A percentile compares a stretch with the other conserved stretches of the same genome.
These are phyloP conservation scores for Aspidapion aeneum DNA, from an alignment of 2,888 invertebrate species.

Conservation along the genomic window DNA sequence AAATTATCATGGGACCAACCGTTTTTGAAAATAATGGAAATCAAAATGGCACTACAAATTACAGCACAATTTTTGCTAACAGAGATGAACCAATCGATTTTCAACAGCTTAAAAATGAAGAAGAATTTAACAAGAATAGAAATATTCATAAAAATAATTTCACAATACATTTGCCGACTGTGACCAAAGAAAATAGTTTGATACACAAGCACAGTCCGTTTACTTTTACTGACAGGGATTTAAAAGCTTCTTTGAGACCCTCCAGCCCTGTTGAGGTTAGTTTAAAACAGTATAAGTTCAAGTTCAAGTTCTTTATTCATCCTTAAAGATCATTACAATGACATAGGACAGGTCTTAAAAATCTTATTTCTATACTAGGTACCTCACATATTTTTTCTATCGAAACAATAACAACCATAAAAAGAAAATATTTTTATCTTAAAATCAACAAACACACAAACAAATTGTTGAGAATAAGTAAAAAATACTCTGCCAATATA, in stretches of 20 bases:
- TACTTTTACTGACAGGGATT: slow-evolving; percentile 47
- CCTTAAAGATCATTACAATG: no score
- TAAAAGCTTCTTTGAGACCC: slow-evolving; percentile 47
- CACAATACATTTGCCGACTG: slow-evolving; percentile 46
- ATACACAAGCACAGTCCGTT: slow-evolving; percentile 48
- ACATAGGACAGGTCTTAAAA: no score
- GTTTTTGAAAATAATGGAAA: slow-evolving; percentile 21
- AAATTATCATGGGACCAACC: slow-evolving; percentile 40
- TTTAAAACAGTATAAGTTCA: not conserved
- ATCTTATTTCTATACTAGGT: no score
- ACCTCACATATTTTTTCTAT: no score
- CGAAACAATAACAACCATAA: no score
- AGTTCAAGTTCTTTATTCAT: no score
- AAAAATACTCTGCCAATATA: no score
- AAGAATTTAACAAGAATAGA: slow-evolving; percentile 31
- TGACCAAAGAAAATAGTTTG: slow-evolving; percentile 45
- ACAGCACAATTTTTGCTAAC: not conserved
- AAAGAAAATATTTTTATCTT: no score
- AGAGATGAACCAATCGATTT: slow-evolving; percentile 40
- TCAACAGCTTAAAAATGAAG: slow-evolving; percentile 39
- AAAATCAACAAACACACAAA: no score
- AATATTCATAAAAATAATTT: slow-evolving; percentile 41
- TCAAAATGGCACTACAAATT: slow-evolving; percentile 22
- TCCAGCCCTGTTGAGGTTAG: slow-evolving; percentile 33
- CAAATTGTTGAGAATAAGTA: no score